Evolutionary conservation across 1,140 invertebrate genomes (phyloP).

Genomic region (Papilio polyxenes): DNA sequence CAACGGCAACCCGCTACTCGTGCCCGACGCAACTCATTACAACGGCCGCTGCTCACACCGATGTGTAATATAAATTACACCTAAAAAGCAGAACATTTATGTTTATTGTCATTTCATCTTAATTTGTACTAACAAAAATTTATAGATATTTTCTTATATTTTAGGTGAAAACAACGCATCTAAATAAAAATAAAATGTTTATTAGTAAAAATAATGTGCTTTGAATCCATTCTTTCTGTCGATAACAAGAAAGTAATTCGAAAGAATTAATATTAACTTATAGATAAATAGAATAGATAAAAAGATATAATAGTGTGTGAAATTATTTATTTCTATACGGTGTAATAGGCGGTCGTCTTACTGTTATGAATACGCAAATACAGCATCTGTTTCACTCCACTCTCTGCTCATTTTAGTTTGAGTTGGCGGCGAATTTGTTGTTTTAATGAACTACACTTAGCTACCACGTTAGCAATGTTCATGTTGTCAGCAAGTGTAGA

Average conservation of each 20-base stretch:
- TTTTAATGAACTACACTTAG: slow-evolving; percentile 38
- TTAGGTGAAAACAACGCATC: no score
- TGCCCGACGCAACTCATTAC: slow-evolving; percentile 62
- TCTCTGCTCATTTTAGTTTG: slow-evolving; percentile 49
- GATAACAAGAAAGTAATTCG: no score
- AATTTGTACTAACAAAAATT: no score
- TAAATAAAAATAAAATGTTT: no score
- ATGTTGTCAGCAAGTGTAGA: slow-evolving; percentile 19
- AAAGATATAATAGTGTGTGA: not conserved
- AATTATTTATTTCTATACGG: slow-evolving; percentile 27
- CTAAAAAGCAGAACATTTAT: not conserved
- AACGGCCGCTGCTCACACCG: slow-evolving; percentile 46
- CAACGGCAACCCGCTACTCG: slow-evolving; percentile 46
- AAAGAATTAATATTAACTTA: no score
- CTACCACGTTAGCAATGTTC: slow-evolving; percentile 19
- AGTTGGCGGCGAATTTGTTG: slow-evolving; percentile 34
- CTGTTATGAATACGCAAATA: slow-evolving; percentile 64
- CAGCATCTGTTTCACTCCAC: slow-evolving; percentile 51
- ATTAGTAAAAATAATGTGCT: no score
- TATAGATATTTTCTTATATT: no score
- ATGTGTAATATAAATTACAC: slow-evolving; percentile 30
- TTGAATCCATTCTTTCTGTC: no score
- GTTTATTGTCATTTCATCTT: no score
- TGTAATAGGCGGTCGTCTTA: slow-evolving; percentile 48
- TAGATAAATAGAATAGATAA: no score